Conservation (phyloP, 2,797 vertebrate genomes). For the Phataginus tetradactyla region DNA sequence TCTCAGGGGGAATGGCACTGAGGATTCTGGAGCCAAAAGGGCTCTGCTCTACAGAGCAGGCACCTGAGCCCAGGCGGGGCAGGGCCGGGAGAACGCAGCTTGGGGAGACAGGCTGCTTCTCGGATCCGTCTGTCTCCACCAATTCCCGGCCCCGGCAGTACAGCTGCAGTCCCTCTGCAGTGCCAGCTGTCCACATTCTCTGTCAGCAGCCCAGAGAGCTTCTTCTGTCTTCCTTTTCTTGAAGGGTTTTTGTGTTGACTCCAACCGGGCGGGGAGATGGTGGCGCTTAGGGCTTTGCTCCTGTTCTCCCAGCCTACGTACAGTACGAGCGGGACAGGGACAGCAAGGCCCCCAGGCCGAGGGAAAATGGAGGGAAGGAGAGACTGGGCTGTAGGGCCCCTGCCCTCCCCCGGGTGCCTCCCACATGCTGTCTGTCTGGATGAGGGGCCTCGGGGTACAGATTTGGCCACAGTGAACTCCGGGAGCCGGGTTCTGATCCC, state of each 20-base stretch:
- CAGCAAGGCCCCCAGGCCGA: not conserved
- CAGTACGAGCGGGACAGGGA: not conserved
- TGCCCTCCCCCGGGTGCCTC: not conserved
- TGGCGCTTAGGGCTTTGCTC: constrained; percentile 5
- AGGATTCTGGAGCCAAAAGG: not conserved
- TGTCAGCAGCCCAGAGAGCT: not conserved
- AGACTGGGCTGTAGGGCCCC: not conserved
- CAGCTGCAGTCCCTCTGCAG: not conserved
- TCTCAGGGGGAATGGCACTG: rapidly evolving
- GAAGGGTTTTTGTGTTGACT: not conserved
- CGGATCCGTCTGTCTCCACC: not conserved
- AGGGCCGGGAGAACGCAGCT: rapidly evolving
- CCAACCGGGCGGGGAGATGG: not conserved
- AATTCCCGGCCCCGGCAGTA: not conserved
- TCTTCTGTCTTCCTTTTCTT: not conserved
- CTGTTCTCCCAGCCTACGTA: constrained; percentile 12
- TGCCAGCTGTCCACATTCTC: not conserved
- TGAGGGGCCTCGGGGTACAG: not conserved
- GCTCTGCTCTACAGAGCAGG: not conserved
- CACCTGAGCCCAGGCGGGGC: not conserved
- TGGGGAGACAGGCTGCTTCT: not conserved
- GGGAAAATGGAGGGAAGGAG: not conserved
- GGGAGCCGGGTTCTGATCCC: not conserved
- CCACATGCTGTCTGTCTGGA: not conserved
- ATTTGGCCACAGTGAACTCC: not conserved